phyloP scores from a whole-genome alignment of 2,113 vertebrate genomes.

The Tricholaema leucomelas region DNA sequence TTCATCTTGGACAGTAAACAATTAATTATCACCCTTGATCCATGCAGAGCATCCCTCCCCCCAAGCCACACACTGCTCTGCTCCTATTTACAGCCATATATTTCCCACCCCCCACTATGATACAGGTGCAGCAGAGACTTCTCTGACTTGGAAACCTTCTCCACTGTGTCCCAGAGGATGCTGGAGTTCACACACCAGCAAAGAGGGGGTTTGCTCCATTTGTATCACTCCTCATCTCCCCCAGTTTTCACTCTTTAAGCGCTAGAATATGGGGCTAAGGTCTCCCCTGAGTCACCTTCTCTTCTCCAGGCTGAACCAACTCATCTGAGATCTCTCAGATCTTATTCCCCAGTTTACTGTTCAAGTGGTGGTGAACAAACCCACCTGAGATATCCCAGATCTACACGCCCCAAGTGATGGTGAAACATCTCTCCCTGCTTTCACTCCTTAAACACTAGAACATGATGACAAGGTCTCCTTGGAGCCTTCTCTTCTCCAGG shows the following conservation, averaged over 20 bases:
- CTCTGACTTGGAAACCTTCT: not conserved
- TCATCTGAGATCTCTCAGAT: not conserved
- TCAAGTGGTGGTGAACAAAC: not conserved
- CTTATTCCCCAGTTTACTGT: no score
- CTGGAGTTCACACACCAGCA: not conserved
- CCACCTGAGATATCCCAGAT: not conserved
- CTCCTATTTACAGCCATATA: conserved; percentile 26
- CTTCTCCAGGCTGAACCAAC: not conserved
- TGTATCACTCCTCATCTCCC: not conserved
- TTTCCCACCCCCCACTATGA: accelerated
- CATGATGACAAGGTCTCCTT: no score
- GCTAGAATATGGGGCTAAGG: not conserved
- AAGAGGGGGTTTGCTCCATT: not conserved
- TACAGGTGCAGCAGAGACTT: not conserved
- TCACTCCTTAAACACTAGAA: no score
- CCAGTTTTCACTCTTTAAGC: not conserved
- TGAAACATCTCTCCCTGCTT: not conserved
- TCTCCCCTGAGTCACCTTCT: not conserved
- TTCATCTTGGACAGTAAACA: not conserved
- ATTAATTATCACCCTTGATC: not conserved
- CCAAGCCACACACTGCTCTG: not conserved
- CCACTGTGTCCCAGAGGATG: not conserved
- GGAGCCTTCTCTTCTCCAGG: no score
- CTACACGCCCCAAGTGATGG: not conserved
- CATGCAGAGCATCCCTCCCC: not conserved